Evolutionary conservation across 2,888 invertebrate species (phyloP).

Genomic region (Drosophila sordidula): DNA sequence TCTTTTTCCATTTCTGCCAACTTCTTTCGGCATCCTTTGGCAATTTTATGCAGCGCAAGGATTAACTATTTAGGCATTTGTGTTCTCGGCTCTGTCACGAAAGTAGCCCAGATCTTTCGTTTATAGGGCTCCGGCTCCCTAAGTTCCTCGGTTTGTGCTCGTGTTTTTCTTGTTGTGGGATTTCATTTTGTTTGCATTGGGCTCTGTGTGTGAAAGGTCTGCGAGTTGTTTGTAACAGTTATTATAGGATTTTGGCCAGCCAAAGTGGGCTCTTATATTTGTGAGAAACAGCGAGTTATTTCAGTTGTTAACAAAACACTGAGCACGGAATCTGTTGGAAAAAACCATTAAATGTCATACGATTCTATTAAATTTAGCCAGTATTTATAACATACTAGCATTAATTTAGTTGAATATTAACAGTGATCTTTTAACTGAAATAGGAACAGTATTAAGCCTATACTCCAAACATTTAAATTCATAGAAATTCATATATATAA

Average conservation of each 20-base stretch:
- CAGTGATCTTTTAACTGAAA: too few relatives aligned
- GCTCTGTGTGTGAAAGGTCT: constrained; percentile 36
- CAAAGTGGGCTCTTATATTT: constrained; percentile 6
- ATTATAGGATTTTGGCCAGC: constrained; percentile 51
- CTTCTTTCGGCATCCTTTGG: constrained; percentile 34
- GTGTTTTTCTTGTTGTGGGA: constrained; percentile 29
- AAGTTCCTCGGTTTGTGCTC: constrained; percentile 34
- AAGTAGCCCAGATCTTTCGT: constrained; percentile 63
- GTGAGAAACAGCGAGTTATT: constrained; percentile 1
- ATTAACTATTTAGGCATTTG: constrained; percentile 72
- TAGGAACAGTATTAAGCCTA: too few relatives aligned
- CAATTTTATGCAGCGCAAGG: constrained; percentile 67
- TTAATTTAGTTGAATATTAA: too few relatives aligned
- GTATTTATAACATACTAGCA: background rate
- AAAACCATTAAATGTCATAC: constrained; percentile 1
- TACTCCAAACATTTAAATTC: too few relatives aligned
- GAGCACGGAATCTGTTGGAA: background rate
- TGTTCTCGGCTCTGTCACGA: constrained; percentile 45
- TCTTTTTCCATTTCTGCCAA: background rate
- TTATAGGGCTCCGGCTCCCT: background rate
- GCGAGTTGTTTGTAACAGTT: constrained; percentile 48
- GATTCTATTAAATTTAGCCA: constrained; percentile 3
- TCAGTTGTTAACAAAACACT: constrained; percentile 16
- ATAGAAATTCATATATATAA: too few relatives aligned
- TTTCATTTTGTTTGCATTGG: constrained; percentile 50